These are phyloP conservation scores for Habrosyne pyritoides DNA, from an alignment of 2,888 invertebrate genomes.

Conservation along the genomic window DNA sequence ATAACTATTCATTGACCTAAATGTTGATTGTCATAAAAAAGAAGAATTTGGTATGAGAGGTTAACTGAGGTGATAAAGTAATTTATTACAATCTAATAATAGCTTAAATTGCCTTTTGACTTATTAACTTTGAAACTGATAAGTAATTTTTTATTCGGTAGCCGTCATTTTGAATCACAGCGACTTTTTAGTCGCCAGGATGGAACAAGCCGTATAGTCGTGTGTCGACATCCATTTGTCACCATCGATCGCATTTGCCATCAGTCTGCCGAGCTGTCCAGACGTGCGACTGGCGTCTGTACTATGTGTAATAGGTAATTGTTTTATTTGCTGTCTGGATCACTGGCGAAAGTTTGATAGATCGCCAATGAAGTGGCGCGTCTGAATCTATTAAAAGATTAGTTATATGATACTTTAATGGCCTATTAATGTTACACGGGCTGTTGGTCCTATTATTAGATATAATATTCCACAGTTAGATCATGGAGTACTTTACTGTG, in stretches of 20 bases:
- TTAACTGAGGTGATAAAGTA: too few relatives aligned
- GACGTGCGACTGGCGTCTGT: conserved; percentile 37
- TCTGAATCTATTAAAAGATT: conserved; percentile 27
- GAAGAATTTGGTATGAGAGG: too few relatives aligned
- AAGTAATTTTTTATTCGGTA: too few relatives aligned
- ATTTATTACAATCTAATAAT: too few relatives aligned
- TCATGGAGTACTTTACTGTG: neutral
- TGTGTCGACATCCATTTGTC: conserved; percentile 76
- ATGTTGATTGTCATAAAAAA: too few relatives aligned
- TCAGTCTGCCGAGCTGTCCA: conserved; percentile 46
- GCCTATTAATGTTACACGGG: conserved; percentile 7
- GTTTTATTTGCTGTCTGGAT: conserved; percentile 41
- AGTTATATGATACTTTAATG: conserved; percentile 19
- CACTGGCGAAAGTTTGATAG: conserved; percentile 36
- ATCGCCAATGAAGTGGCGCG: conserved; percentile 25
- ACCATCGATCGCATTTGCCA: conserved; percentile 66
- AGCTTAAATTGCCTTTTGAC: too few relatives aligned
- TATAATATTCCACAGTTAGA: neutral
- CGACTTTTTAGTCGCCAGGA: conserved; percentile 27
- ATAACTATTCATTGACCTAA: too few relatives aligned
- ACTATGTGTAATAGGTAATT: conserved; percentile 32
- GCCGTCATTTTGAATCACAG: neutral
- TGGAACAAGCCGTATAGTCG: conserved; percentile 27
- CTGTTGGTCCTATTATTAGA: neutral
- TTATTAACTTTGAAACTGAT: too few relatives aligned